Evolutionary conservation across 2,888 invertebrate species (phyloP).

Genomic region (Oscheius sp.): DNA sequence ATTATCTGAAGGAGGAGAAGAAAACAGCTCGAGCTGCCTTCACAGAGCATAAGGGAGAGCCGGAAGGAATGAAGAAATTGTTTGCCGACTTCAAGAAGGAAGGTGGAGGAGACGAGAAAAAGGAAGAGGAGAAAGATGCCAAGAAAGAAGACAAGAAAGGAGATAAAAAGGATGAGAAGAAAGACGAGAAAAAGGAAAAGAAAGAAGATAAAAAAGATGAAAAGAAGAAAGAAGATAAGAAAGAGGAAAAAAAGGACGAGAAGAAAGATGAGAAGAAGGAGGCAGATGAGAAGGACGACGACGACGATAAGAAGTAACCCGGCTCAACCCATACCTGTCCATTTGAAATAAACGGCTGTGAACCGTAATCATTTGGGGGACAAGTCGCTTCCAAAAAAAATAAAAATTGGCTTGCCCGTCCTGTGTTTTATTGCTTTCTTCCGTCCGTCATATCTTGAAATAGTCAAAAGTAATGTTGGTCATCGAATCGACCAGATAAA

Average conservation of each 20-base stretch:
- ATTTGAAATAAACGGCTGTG: conserved; percentile 14
- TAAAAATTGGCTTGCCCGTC: no score
- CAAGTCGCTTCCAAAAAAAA: no score
- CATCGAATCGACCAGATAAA: no score
- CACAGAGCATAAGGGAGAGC: no score
- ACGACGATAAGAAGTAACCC: background rate
- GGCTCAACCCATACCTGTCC: background rate
- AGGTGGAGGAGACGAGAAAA: background rate
- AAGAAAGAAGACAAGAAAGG: conserved; percentile 15
- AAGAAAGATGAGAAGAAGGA: conserved; percentile 3
- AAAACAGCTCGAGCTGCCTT: no score
- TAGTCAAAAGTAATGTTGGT: no score
- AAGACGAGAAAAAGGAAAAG: background rate
- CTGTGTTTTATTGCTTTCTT: no score
- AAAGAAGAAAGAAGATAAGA: conserved; percentile 20
- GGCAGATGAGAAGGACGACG: background rate
- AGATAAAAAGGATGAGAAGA: background rate
- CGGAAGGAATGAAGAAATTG: no score
- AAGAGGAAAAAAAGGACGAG: conserved; percentile 15
- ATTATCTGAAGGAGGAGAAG: no score
- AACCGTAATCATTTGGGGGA: conserved; percentile 2
- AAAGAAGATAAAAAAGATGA: background rate
- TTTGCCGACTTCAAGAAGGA: background rate
- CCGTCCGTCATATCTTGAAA: no score
- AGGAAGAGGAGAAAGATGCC: no score